Evolutionary conservation across 2,113 vertebrate genomes (phyloP).

Genomic region (Cepphus grylle): DNA sequence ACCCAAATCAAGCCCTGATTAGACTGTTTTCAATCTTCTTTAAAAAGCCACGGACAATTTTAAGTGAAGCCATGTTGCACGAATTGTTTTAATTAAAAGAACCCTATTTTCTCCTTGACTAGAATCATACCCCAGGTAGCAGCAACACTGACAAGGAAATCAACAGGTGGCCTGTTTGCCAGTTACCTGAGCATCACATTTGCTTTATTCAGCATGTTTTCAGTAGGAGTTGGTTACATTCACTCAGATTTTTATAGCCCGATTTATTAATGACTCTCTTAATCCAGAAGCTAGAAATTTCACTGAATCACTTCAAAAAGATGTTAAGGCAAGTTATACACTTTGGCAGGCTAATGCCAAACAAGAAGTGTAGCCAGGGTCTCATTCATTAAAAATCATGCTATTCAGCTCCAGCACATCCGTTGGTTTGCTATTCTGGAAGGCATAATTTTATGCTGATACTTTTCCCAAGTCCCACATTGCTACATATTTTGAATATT

Average conservation of each 20-base stretch:
- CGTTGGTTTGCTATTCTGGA: not conserved
- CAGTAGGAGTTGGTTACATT: not conserved
- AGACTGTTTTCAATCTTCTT: conserved; percentile 30
- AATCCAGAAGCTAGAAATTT: conserved; percentile 40
- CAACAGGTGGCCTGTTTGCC: conserved; percentile 20
- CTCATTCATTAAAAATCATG: not conserved
- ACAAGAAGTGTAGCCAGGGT: not conserved
- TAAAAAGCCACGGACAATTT: conserved; percentile 23
- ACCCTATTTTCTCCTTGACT: conserved; percentile 41
- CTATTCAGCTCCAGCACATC: not conserved
- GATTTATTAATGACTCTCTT: conserved; percentile 41
- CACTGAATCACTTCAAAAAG: conserved; percentile 35
- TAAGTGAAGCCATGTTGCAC: conserved; percentile 23
- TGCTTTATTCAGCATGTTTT: conserved; percentile 34
- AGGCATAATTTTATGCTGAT: not conserved
- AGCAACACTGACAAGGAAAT: conserved; percentile 23
- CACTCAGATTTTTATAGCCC: not conserved
- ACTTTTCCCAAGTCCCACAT: not conserved
- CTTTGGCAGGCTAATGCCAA: conserved; percentile 4
- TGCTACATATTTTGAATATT: conserved; percentile 15
- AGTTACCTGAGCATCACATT: not conserved
- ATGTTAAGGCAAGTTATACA: not conserved
- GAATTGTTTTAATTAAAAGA: conserved; percentile 53
- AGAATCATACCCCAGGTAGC: conserved; percentile 20
- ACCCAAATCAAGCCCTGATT: conserved; percentile 5